phyloP scores from a whole-genome alignment of 2,797 vertebrate species.

The Aulostomus chinensis region DNA sequence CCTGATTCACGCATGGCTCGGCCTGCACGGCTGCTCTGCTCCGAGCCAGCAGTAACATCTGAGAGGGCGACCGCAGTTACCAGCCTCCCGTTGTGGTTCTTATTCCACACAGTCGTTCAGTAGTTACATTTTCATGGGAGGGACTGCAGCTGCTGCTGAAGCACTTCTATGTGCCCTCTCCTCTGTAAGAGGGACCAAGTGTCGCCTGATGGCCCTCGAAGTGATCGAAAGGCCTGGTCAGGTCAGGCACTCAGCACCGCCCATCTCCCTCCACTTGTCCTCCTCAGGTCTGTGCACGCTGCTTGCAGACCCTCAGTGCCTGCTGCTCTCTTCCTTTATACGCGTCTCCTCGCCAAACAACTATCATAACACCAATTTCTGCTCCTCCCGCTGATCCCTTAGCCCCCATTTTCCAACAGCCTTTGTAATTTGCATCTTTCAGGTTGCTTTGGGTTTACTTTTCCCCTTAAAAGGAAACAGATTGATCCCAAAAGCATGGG shows the following conservation, averaged over 20 bases:
- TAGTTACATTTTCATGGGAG: too few relatives aligned
- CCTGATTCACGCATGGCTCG: conserved; percentile 34
- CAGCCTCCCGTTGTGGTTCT: too few relatives aligned
- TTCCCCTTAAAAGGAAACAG: too few relatives aligned
- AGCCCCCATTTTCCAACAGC: conserved; percentile 7
- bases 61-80: too few relatives aligned
- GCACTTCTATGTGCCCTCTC: conserved; percentile 20
- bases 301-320: conserved; percentile 40
- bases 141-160: conserved; percentile 20
- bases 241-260: conserved; percentile 56
- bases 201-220: conserved; percentile 44
- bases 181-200: conserved; percentile 36
- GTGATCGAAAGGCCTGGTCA: conserved; percentile 52
- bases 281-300: conserved; percentile 38
- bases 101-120: too few relatives aligned
- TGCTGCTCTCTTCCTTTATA: conserved; percentile 30
- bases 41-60: conserved; percentile 14
- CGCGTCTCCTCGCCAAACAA: conserved; percentile 33
- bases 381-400: conserved; percentile 23
- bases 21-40: conserved; percentile 21
- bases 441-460: too few relatives aligned
- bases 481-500: too few relatives aligned
- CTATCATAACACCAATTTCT: conserved; percentile 40
- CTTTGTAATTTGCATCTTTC: conserved; percentile 7
- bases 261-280: conserved; percentile 26